Base-by-base conservation (phyloP, 2,113 vertebrate species). In the Cinclus mexicanus region DNA sequence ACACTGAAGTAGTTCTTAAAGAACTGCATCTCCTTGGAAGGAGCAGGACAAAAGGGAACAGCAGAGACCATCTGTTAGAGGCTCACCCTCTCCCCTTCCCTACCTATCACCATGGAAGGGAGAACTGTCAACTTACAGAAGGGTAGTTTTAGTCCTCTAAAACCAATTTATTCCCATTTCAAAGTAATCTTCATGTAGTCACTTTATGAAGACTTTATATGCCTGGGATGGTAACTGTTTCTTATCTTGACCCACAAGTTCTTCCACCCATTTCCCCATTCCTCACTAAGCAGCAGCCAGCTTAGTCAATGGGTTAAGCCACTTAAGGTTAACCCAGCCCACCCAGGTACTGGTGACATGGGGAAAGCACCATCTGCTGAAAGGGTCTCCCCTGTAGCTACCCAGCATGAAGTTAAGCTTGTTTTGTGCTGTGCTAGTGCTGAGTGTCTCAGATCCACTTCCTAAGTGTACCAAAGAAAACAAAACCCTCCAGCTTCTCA, bases 331-430 rank as follows among this genome's bases (percentile, higher is more conserved):
- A 52, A 12, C 6, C 14, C 67, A 35, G 37, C 14, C 6, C 33
- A 18, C 3, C 9, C 23, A 28, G 2, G 8, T 26, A 39, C 0
- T 14, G 12, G 37, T 39, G 56, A 46, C 10, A 23, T 0, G 0
- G 31, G 25, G 12, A 39, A 52, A 77, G 52, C 17, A 21, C 6
- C 12, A 9, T 31, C 25, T 14, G 2, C 49, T n/a, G 25, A 46
- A 61, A 11, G 16, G 24, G 7, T 44, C 24, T 53, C 7, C 19
- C 8, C 7, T 12, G 3, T 5, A 20, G 19, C n/a, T 31, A 26
- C 13, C 6, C 33, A 60, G 31, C 26, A 44, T 3, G 5, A 87
- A 61, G 12, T 26, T 28, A 41, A 37, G 9, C 12, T 37, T 68
- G 9, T 7, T 65, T 24, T 35, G 19, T 37, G 46, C 55, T 47